Base-by-base conservation (phyloP, 2,113 vertebrate genomes). In the Odontesthes bonariensis region DNA sequence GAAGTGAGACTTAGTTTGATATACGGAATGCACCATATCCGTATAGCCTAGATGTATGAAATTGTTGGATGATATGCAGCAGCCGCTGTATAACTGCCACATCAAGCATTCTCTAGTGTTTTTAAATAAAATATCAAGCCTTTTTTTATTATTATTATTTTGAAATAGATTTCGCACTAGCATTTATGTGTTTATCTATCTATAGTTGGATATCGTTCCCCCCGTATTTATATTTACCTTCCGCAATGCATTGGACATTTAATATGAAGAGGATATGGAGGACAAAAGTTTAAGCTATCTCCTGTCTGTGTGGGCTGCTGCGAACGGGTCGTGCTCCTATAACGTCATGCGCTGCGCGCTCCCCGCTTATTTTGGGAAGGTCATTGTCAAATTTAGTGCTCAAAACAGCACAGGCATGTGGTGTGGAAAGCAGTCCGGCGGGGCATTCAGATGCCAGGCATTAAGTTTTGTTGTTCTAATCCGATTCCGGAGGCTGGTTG, bases 351-450 rank as follows among this genome's bases (percentile, higher is more conserved):
- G 82, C 73, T 60, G 71, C 71, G 74, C 76, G 71, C 75, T 51
- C 69, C 73, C 58, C 58, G 85, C 79, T 92, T 92, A 89, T 91
- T 93, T 88, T 77, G 81, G 89, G 90, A 93, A 94, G 93, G 92
- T 94, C 92, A 92, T 82, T 89, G 79, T 91, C 86, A 92, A 84
- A 91, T 91, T 88, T 91, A 90, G 89, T 75, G 73, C 79, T 73
- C 59, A 40, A 73, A 80, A 53, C 76, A 81, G 81, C 78, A 20
- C 72, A 65, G 76, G 82, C 87, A 91, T 86, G 85, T 75, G 47
- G 66, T 49, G 77, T 46, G 69, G 51, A 68, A 46, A 71, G 69
- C 64, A 53, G 75, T 44, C 62, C 38, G 54, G 63, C 11, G 6
- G 16, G 73, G 77, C n/a, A 2, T 55, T 66, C 73, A 57, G 38